A percentile compares a stretch with the other conserved stretches of the same genome.
phyloP scores from a whole-genome alignment of 2,888 invertebrate species.

The Tetranychus truncatus region DNA sequence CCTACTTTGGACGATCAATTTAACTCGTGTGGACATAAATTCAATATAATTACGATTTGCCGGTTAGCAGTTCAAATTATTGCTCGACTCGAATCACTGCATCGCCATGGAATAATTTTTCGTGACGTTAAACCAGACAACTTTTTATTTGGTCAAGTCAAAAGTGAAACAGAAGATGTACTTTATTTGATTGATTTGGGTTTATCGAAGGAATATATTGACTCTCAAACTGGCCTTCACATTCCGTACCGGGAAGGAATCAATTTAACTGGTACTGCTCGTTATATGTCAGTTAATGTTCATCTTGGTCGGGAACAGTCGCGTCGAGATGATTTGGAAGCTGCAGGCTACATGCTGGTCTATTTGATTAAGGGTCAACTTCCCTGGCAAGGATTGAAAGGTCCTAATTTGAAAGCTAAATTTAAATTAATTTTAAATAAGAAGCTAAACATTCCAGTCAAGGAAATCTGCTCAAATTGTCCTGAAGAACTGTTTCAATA shows the following conservation, averaged over 20 bases:
- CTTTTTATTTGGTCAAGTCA: slow-evolving; percentile 10
- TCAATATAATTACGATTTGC: slow-evolving; percentile 1
- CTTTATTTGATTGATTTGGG: slow-evolving; percentile 14
- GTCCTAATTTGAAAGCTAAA: slow-evolving; percentile 17
- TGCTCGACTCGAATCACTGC: slow-evolving; percentile 4
- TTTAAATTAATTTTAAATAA: neutral
- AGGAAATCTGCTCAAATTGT: neutral
- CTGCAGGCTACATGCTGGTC: slow-evolving; percentile 29
- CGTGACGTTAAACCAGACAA: slow-evolving; percentile 16
- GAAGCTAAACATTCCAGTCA: neutral
- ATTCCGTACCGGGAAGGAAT: slow-evolving; percentile 29
- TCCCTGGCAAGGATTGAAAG: slow-evolving; percentile 30
- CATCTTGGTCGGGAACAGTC: slow-evolving; percentile 25
- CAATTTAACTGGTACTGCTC: slow-evolving; percentile 29
- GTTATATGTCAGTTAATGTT: slow-evolving; percentile 29
- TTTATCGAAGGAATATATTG: slow-evolving; percentile 14
- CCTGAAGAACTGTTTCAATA: neutral
- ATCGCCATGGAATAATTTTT: slow-evolving; percentile 9
- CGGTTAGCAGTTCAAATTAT: slow-evolving; percentile 9
- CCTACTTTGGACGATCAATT: slow-evolving; percentile 6
- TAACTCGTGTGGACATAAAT: slow-evolving; percentile 1
- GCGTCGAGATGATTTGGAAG: slow-evolving; percentile 29
- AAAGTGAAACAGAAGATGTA: neutral
- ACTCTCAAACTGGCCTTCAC: slow-evolving; percentile 22
- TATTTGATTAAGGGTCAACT: slow-evolving; percentile 28